Conservation (phyloP, 2,888 invertebrate genomes). For the Drosophila imparisetae region DNA sequence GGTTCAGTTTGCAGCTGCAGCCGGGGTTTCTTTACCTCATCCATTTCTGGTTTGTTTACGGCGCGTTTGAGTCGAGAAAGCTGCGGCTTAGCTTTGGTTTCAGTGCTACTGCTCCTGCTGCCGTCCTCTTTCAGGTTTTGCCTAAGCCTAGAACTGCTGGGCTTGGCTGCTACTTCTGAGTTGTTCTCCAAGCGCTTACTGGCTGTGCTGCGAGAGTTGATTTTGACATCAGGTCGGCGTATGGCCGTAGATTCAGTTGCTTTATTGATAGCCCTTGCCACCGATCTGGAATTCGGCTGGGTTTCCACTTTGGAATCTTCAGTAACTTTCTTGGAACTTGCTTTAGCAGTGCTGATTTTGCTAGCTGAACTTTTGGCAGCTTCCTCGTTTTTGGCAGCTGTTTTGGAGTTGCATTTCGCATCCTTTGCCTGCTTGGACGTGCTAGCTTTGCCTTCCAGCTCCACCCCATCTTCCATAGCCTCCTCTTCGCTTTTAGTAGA, state of each 20-base stretch:
- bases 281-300: background rate
- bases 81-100: constrained; percentile 31
- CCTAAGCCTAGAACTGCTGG: constrained; percentile 12
- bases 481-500: constrained; percentile 24
- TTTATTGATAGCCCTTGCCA: background rate
- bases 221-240: background rate
- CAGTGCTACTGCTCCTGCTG: background rate
- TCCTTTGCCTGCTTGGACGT: constrained; percentile 11
- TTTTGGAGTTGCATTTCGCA: constrained; percentile 3
- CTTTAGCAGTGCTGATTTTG: background rate
- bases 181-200: background rate
- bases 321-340: constrained; percentile 10
- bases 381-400: constrained; percentile 9
- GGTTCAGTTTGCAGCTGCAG: background rate
- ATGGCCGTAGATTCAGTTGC: background rate
- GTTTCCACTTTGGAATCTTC: constrained; percentile 7
- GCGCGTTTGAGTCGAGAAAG: constrained; percentile 46
- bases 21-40: constrained; percentile 41
- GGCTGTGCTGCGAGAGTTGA: constrained; percentile 6
- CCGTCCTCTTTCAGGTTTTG: background rate
- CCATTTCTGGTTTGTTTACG: background rate
- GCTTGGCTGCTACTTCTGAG: constrained; percentile 7
- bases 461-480: constrained; percentile 24
- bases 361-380: constrained; percentile 8
- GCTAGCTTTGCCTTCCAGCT: constrained; percentile 16